Evolutionary conservation across 2,888 invertebrate species (phyloP), one percentile per base, ranked within the genome.

Genomic region (Parnassius mnemosyne): DNA sequence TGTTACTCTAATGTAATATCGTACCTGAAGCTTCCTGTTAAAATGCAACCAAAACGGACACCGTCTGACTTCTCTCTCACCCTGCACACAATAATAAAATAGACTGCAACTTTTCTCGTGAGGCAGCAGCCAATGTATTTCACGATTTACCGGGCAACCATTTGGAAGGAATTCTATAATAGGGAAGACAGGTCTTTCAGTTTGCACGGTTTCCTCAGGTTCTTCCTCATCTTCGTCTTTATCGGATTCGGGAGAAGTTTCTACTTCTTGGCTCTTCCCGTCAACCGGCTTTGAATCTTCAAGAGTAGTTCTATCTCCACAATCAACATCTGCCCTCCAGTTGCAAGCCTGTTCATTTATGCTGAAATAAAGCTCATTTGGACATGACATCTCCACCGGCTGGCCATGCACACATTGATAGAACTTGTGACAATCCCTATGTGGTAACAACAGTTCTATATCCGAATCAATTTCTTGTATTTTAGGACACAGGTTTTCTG

Each of bases 331-430:
- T 49, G 86, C 74, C 0, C 84, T 84, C 84, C 92, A 95, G 75
- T 95, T 95, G 68, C 95, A 95, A 68, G 91, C 87, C 76, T 77
- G 76, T 13, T 78, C 87, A 12, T 88, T 82, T 5, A 92, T 79
- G 61, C 93, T 93, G 79, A 94, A 95, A 51, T 92, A 84, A 0
- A 94, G 83, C 11, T 90, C 92, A 0, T 78, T 70, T 0, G 93
- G 93, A 69, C 95, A 95, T 0, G 75, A 73, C 72, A 93, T 92
- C 69, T 93, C 94, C 1, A 93, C 79, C 0, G 93, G 94, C 0
- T 85, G 69, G 3, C 94, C 95, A 67, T 93, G 93, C 80, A 94
- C 93, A 74, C 95, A 95, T 73, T 94, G 94, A 61, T 94, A 89
- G 78, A 93, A 95, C 73, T 92, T 94, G 63, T 93, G 84, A 73